phyloP scores from a whole-genome alignment of 2,113 vertebrate species.

The Daubentonia madagascariensis region DNA sequence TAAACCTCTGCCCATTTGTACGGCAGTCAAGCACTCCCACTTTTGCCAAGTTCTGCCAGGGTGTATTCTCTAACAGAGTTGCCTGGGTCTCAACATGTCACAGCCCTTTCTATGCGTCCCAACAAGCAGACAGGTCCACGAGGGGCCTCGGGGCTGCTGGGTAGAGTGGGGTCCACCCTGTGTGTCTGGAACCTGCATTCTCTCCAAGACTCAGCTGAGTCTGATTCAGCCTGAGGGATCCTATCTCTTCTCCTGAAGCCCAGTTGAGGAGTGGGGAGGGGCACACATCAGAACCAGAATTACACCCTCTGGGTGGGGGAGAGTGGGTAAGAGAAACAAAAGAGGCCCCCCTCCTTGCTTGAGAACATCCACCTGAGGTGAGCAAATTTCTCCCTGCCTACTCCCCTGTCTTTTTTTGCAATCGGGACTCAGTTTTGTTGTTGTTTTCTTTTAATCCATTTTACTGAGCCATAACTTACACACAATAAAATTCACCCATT shows the following conservation, averaged over 20 bases:
- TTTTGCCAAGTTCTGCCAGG: not conserved
- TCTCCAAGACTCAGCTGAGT: not conserved
- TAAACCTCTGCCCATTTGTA: not conserved
- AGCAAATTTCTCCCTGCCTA: not conserved
- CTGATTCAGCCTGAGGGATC: not conserved
- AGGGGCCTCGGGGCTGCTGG: not conserved
- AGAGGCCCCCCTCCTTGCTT: not conserved
- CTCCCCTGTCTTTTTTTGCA: not conserved
- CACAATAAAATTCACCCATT: not conserved
- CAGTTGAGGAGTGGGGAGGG: not conserved
- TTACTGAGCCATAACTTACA: not conserved
- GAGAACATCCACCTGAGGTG: not conserved
- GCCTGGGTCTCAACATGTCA: not conserved
- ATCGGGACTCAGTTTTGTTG: not conserved
- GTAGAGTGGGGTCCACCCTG: too few relatives aligned
- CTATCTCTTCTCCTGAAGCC: not conserved
- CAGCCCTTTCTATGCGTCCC: not conserved
- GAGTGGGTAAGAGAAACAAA: not conserved
- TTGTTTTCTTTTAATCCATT: not conserved
- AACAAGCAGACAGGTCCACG: not conserved
- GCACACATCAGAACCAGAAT: not conserved
- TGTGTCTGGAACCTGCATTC: not conserved
- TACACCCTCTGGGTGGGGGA: not conserved
- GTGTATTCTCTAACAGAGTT: not conserved
- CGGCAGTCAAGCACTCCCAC: not conserved